Evolutionary conservation across 2,888 invertebrate species (phyloP).

Genomic region (Metacarcinus magister): DNA sequence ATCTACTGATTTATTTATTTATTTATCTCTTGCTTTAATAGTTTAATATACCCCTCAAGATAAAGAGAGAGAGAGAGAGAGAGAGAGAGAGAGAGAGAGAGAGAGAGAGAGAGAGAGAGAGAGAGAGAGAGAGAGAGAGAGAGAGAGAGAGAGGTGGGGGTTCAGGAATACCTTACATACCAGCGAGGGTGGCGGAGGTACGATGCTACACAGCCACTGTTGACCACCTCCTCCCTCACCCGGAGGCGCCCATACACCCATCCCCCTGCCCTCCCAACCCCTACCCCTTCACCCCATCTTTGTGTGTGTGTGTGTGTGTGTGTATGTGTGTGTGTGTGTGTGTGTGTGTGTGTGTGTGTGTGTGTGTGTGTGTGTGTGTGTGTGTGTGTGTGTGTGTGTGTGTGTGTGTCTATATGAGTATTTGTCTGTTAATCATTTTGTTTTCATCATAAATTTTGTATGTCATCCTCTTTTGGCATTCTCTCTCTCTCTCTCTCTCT

Average conservation of each 20-base stretch:
- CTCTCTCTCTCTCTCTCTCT: constrained; percentile 55
- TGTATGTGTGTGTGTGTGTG: not conserved
- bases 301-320: no score
- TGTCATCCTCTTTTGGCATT: constrained; percentile 34
- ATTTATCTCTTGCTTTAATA: not conserved
- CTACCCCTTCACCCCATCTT: no score
- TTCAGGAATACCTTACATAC: constrained; percentile 46
- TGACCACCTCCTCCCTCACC: not conserved
- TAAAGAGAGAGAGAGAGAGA: not conserved
- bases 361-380: constrained; percentile 64
- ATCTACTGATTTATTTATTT: constrained; percentile 8
- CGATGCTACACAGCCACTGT: constrained; percentile 5
- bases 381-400: constrained; percentile 63
- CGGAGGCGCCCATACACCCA: not conserved
- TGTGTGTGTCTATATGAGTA: constrained; percentile 8
- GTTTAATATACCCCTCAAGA: not conserved
- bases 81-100: not conserved
- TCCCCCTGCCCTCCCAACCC: not conserved
- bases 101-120: constrained; percentile 22
- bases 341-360: constrained; percentile 52
- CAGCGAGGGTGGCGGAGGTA: constrained; percentile 51
- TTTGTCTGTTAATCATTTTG: constrained; percentile 51
- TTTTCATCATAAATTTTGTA: constrained; percentile 9
- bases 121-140: constrained; percentile 26
- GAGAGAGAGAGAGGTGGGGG: not conserved